Conservation (phyloP, 2,888 invertebrate genomes). For the Corythucha ciliata region DNA sequence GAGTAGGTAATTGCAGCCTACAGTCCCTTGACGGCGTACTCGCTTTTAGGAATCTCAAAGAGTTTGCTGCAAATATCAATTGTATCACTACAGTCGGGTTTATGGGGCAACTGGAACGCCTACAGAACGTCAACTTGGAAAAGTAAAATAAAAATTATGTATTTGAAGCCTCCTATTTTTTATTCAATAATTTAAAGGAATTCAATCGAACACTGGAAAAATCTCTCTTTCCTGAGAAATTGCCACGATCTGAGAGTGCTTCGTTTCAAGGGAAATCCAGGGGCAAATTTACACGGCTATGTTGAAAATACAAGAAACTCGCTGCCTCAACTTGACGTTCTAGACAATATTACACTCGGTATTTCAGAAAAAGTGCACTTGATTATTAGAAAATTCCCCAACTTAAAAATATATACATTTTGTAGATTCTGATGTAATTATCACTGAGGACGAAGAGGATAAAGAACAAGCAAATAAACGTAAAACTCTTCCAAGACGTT, state of each 20-base stretch:
- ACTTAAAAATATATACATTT: no score
- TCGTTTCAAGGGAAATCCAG: slow-evolving; percentile 14
- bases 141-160: slow-evolving; percentile 3
- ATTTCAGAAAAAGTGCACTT: no score
- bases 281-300: slow-evolving; percentile 1
- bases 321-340: slow-evolving; percentile 13
- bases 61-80: slow-evolving; percentile 20
- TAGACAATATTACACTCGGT: slow-evolving; percentile 12
- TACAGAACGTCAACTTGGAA: slow-evolving; percentile 14
- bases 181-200: slow-evolving; percentile 12
- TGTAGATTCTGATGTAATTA: no score
- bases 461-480: no score
- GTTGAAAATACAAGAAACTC: not conserved
- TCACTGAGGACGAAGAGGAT: no score
- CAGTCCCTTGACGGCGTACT: slow-evolving; percentile 20
- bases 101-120: slow-evolving; percentile 6
- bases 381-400: no score
- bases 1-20: slow-evolving; percentile 11
- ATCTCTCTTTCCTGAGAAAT: slow-evolving; percentile 20
- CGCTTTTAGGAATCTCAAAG: slow-evolving; percentile 19
- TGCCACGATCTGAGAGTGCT: slow-evolving; percentile 5
- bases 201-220: slow-evolving; percentile 18
- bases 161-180: not conserved
- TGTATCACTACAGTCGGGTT: slow-evolving; percentile 18
- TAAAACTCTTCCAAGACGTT: no score